These are phyloP conservation scores for Varanus komodoensis DNA, from an alignment of 2,113 vertebrate species.

Conservation along the genomic window DNA sequence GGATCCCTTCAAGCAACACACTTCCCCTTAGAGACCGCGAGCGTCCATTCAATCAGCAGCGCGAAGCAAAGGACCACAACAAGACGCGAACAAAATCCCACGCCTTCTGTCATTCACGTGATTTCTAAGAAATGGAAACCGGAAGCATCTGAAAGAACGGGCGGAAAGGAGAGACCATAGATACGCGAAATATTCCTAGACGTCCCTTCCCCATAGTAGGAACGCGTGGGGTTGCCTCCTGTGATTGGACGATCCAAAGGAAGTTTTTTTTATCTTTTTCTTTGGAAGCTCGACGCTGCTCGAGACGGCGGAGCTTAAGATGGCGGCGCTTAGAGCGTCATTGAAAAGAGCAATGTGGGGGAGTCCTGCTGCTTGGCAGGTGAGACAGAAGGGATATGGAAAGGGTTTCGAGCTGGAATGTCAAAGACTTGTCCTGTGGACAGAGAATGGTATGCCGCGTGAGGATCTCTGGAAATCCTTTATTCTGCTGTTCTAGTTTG, in stretches of 20 bases:
- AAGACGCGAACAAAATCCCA: neutral
- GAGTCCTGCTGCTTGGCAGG: neutral
- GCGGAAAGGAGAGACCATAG: neutral
- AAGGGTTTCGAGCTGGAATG: neutral
- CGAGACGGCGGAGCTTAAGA: rapidly evolving
- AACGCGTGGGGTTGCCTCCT: neutral
- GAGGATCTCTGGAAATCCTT: too few species aligned
- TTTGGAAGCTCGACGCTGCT: too few species aligned
- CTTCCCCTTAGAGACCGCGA: too few species aligned
- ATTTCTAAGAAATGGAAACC: neutral
- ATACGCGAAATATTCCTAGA: rapidly evolving
- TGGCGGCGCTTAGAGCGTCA: neutral
- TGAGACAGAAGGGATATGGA: neutral
- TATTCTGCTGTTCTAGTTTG: too few species aligned
- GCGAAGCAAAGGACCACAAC: too few species aligned
- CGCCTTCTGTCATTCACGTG: neutral
- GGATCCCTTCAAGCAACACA: neutral
- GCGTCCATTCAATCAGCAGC: neutral
- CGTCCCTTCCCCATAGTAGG: rapidly evolving
- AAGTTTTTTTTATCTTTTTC: too few species aligned
- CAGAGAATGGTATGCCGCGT: neutral
- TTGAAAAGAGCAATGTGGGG: rapidly evolving
- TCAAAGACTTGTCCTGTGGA: neutral
- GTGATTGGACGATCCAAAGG: neutral
- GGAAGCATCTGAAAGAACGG: rapidly evolving